Evolutionary conservation across 2,797 vertebrate species (phyloP), one percentile per base, ranked within the genome.

Genomic region (Pachyuromys duprasi): DNA sequence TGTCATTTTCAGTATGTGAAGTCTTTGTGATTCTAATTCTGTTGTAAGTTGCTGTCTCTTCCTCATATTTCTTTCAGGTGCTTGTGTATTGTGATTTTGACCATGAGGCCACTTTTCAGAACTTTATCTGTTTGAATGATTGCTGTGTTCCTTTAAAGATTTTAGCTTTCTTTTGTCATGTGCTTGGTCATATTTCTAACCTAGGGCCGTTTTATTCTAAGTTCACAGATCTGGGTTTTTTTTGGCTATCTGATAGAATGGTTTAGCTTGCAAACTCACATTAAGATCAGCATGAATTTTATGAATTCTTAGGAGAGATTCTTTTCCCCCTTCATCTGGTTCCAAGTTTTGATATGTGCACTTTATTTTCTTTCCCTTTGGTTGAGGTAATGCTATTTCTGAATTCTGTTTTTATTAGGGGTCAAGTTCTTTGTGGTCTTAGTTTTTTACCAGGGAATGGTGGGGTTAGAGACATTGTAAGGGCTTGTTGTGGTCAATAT

Each of bases 251-350:
- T 45, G 11, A 0, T 75, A 76, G 83, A 83, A 79, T 89, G 69
- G 72, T 86, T 95, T 95, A 67, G 79, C 90, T 45, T 90, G 63
- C 62, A 94, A 93, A 95, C 9, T 74, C 55, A 88, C 22, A 53
- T 84, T 90, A 84, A 90, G 49, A 94, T 90, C 89, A 93, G 74
- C 36, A 89, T 97, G 70, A 67, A 72, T 42, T 84, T 96, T 96
- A 91, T 86, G 93, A 93, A 91, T 95, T 95, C 80, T 96, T 96
- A 28, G 39, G 65, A 89, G n/a, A 91, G 79, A 39, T 49, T 72
- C 76, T 83, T 70, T 76, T 9, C 45, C 62, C 65, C 67, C 87
- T 94, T 95, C 11, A 78, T 96, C 60, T 94, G 65, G 15, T 90
- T 96, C 87, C 91, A 90, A 8, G 83, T 95, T 94, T 96, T 96